Base-by-base conservation (phyloP, 2,113 vertebrate species). In the Vanacampus margaritifer region DNA sequence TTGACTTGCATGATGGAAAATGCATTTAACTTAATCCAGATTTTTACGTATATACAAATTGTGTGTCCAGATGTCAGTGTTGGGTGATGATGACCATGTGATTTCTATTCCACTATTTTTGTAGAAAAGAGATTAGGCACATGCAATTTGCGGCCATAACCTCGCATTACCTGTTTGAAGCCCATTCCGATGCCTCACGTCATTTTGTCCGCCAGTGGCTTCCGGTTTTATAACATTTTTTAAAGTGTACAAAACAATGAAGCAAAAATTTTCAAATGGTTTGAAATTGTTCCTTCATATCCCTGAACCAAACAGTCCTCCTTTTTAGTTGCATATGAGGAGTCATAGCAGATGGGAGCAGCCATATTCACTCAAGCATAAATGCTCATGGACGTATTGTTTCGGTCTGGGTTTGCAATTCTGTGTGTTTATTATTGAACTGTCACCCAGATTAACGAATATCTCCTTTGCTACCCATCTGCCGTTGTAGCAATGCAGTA, bases 61-160 rank as follows among this genome's bases (percentile, higher is more conserved):
- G 83, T 89, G 82, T 86, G 82, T 84, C 68, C 88, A 87, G 89
- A 90, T 89, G 86, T 89, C 89, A 89, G 66, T 87, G 87, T 90
- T 64, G 83, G 87, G 82, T 84, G 81, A 82, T 84, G 81, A 82
- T 83, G 66, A 84, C 79, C 67, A 78, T 86, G 87, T 83, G 80
- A 85, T 91, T 91, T 90, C 80, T 91, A 90, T 83, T 84, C 73
- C 84, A 87, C 84, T 90, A 90, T 92, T 92, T 92, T 91, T 91
- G 89, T 91, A 90, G 87, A 82, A 74, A 84, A 85, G 73, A 85
- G 80, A 83, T 85, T 81, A 81, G 78, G 82, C 78, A 83, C 75
- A 64, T 78, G 65, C 74, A 76, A 78, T 57, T 82, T 79, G 86
- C 81, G 74, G 79, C 75, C 74, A 82, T 84, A 39, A 62, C 76